These are phyloP conservation scores for Pogonomyrmex barbatus DNA, from an alignment of 1,140 invertebrate genomes.

Conservation along the genomic window DNA sequence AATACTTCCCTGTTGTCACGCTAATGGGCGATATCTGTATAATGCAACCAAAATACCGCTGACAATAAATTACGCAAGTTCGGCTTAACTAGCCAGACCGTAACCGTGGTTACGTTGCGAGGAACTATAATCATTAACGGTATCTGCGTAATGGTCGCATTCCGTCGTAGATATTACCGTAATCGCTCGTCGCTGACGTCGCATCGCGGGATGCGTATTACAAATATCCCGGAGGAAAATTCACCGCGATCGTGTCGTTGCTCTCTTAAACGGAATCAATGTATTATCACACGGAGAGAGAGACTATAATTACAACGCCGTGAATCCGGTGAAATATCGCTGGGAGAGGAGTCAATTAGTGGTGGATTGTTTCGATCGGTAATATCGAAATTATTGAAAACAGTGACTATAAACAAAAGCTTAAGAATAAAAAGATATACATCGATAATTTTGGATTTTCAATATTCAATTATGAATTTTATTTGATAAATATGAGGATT, in stretches of 20 bases:
- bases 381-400: too few relatives aligned
- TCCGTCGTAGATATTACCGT: conserved; percentile 60
- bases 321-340: too few relatives aligned
- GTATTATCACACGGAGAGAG: too few relatives aligned
- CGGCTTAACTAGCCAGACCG: conserved; percentile 78
- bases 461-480: too few relatives aligned
- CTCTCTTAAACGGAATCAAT: too few relatives aligned
- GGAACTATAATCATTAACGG: conserved; percentile 76
- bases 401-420: too few relatives aligned
- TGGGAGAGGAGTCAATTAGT: too few relatives aligned
- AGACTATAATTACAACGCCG: too few relatives aligned
- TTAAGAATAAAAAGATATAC: too few relatives aligned
- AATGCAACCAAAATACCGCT: conserved; percentile 82
- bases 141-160: conserved; percentile 71
- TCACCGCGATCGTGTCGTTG: not conserved
- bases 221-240: not conserved
- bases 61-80: conserved; percentile 83
- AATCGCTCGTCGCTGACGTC: conserved; percentile 58
- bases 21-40: conserved; percentile 75
- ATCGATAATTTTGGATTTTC: too few relatives aligned
- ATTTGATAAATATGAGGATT: too few relatives aligned
- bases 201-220: conserved; percentile 19
- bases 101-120: conserved; percentile 73
- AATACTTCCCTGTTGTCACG: conserved; percentile 72
- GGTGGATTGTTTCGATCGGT: too few relatives aligned